Conservation (phyloP, 2,797 vertebrate species). For the Moxostoma hubbsi region DNA sequence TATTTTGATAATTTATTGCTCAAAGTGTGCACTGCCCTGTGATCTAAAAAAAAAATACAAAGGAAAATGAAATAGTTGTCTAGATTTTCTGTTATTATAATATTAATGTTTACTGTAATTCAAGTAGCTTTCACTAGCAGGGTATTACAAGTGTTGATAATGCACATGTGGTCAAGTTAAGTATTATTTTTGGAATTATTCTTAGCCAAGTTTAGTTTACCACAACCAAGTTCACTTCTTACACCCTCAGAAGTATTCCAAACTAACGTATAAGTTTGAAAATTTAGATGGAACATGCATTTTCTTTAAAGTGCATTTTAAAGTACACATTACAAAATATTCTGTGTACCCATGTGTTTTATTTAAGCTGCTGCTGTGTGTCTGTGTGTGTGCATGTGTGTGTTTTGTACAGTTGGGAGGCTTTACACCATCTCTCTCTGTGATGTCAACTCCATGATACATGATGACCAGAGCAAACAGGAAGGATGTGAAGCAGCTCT, state of each 20-base stretch:
- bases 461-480: conserved; percentile 74
- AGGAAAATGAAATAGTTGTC: background rate
- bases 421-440: conserved; percentile 28
- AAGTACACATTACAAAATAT: conserved; percentile 16
- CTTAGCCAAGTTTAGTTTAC: no score
- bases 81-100: background rate
- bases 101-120: background rate
- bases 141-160: no score
- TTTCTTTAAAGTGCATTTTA: conserved; percentile 5
- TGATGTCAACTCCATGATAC: conserved; percentile 67
- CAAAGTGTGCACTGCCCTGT: no score
- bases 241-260: background rate
- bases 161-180: no score
- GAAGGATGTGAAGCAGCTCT: conserved; percentile 72
- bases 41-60: background rate
- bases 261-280: background rate
- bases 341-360: conserved; percentile 19
- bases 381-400: background rate
- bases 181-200: no score
- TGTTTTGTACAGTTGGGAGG: conserved; percentile 23
- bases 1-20: background rate
- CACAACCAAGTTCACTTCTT: background rate
- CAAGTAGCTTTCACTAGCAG: background rate
- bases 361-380: background rate
- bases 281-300: background rate